A percentile compares a stretch with the other conserved stretches of the same genome.
These are phyloP conservation scores for Myotis daubentonii DNA, from an alignment of 2,797 vertebrate species.

Conservation along the genomic window DNA sequence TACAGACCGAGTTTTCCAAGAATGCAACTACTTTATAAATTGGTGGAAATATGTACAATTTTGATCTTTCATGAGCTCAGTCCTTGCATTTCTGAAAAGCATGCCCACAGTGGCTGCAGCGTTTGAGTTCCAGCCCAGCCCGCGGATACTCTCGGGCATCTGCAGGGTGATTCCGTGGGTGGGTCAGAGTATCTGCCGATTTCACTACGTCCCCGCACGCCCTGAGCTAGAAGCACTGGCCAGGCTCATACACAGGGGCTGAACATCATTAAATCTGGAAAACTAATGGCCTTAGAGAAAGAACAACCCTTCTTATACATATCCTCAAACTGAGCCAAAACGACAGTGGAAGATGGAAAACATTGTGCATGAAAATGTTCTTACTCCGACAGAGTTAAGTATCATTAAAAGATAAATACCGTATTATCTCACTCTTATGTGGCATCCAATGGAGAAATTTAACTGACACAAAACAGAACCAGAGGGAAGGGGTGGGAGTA, in stretches of 20 bases:
- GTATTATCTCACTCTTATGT: neutral
- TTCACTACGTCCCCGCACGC: rapidly evolving
- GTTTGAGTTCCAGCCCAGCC: neutral
- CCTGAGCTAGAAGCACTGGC: neutral
- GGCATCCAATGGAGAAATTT: neutral
- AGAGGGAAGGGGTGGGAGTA: neutral
- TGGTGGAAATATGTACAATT: neutral
- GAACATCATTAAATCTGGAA: neutral
- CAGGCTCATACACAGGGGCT: neutral
- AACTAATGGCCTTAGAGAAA: neutral
- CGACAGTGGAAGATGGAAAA: neutral
- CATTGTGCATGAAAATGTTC: neutral
- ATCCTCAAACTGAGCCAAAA: neutral
- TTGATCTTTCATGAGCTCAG: neutral
- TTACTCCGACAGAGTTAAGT: neutral
- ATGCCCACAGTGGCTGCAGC: rapidly evolving
- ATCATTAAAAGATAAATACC: neutral
- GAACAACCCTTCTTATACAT: too few species aligned
- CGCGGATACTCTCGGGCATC: rapidly evolving
- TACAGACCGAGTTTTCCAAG: neutral
- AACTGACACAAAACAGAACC: neutral
- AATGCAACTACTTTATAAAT: neutral
- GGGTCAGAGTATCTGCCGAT: rapidly evolving
- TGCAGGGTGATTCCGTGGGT: rapidly evolving
- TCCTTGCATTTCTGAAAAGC: neutral